Evolutionary conservation across 2,113 vertebrate genomes (phyloP), one percentile per base, ranked within the genome.

Genomic region (Nibea coibor): DNA sequence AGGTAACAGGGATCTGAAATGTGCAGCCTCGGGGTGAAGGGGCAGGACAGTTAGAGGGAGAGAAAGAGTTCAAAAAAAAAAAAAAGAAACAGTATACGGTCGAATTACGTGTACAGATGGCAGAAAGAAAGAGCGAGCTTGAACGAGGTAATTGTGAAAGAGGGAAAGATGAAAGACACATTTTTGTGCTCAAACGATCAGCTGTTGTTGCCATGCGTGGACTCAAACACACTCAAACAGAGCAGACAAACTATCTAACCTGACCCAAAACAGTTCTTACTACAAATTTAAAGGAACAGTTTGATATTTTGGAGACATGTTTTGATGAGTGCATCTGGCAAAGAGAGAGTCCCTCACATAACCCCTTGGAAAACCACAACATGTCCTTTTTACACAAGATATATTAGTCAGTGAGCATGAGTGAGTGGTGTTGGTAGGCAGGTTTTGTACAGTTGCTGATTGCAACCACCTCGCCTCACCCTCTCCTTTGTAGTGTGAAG

Each of bases 31-130:
- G 11, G 82, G 87, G 81, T 72, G 81, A 88, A 86, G 68, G 68
- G 5, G 75, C 84, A 87, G 65, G 68, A 39, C 10, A 42, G 78
- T 75, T 19, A 61, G 19, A 53, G 24, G 72, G 11, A 65, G 51
- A 43, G 51, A 45, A 53, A 31, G 56, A 42, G 51, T 10, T 68
- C 59, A 4, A 45, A 39, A 26, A 26, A 26, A 26, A 26, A 26
- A 26, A 59, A 72, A 69, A 54, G 26, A 66, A 75, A 64, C 28
- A 63, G 75, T 50, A 31, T 67, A 48, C 10, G 59, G 78, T 78
- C 59, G 50, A 82, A 78, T 78, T 63, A 71, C 56, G 22, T 22
- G 62, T 83, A 80, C 81, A 89, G 87, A 92, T 87, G 86, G 88
- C 61, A 5, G 61, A 61, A 56, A 69, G 42, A 72, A 59, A 72